Evolutionary conservation across 2,888 invertebrate species (phyloP).

Genomic region (Sinotaia quadrata): DNA sequence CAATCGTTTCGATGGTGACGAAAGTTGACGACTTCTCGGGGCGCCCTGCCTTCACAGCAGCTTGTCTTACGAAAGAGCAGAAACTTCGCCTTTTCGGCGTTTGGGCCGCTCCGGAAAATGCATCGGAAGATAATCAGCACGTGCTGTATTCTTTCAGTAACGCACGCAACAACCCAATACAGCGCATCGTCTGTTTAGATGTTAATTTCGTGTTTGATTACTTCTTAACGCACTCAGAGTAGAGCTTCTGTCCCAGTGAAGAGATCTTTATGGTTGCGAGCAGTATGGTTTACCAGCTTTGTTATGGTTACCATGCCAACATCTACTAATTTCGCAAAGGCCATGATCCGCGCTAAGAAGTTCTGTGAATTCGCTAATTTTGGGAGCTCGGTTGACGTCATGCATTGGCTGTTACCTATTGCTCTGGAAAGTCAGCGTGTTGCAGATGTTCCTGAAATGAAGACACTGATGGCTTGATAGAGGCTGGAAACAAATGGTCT

Average conservation of each 20-base stretch:
- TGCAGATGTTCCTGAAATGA: conserved; percentile 32
- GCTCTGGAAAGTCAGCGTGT: conserved; percentile 17
- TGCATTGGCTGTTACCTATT: conserved; percentile 42
- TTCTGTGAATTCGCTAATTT: conserved; percentile 26
- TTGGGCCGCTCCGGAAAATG: conserved; percentile 20
- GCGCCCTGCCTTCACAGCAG: conserved; percentile 34
- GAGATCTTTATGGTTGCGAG: background rate
- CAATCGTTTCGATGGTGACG: conserved; percentile 28
- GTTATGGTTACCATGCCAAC: conserved; percentile 27
- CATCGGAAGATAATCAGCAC: conserved; percentile 34
- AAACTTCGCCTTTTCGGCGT: conserved; percentile 13
- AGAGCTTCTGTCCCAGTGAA: background rate
- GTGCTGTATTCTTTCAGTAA: conserved; percentile 27
- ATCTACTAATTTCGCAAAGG: conserved; percentile 4
- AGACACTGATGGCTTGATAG: conserved; percentile 38
- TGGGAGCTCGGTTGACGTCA: conserved; percentile 42
- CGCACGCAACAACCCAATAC: conserved; percentile 14
- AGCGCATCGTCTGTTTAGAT: conserved; percentile 27
- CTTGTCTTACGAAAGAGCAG: conserved; percentile 19
- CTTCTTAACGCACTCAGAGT: conserved; percentile 15
- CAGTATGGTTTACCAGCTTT: conserved; percentile 33
- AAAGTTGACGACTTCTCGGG: conserved; percentile 33
- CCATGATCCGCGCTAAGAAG: conserved; percentile 3
- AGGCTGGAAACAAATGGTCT: conserved; percentile 16
- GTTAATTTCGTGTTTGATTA: background rate